phyloP scores from a whole-genome alignment of 2,888 invertebrate species.

The Thumatha senex region DNA sequence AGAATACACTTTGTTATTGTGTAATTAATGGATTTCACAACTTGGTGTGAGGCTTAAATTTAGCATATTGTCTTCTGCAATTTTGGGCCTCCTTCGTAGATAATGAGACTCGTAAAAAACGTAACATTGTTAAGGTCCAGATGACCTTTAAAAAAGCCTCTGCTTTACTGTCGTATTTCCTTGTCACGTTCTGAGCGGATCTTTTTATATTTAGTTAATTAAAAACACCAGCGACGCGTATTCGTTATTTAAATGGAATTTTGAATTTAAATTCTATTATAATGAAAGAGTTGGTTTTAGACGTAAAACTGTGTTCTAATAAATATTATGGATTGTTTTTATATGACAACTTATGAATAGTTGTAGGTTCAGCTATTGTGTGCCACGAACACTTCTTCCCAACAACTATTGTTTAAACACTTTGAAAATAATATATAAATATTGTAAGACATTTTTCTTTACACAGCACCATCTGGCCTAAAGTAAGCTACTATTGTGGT shows the following conservation, averaged over 20 bases:
- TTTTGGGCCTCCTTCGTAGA: conserved; percentile 27
- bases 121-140: conserved; percentile 16
- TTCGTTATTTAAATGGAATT: conserved; percentile 12
- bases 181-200: conserved; percentile 23
- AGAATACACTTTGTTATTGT: conserved; percentile 71
- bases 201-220: conserved; percentile 30
- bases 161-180: conserved; percentile 31
- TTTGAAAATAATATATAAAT: too few species aligned
- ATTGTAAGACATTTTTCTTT: too few species aligned
- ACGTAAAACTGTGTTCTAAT: too few species aligned
- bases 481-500: too few species aligned
- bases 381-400: too few species aligned
- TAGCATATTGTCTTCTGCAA: conserved; percentile 51
- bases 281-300: background rate
- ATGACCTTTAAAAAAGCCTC: conserved; percentile 32
- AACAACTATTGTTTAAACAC: too few species aligned
- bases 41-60: conserved; percentile 51
- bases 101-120: conserved; percentile 34
- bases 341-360: too few species aligned
- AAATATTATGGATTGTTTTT: too few species aligned
- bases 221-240: conserved; percentile 17
- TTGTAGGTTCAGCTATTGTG: too few species aligned
- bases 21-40: conserved; percentile 64
- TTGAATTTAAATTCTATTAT: conserved; percentile 3
- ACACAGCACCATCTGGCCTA: too few species aligned